These are phyloP conservation scores for Entomobrya proxima DNA, from an alignment of 2,888 invertebrate genomes.

Conservation along the genomic window DNA sequence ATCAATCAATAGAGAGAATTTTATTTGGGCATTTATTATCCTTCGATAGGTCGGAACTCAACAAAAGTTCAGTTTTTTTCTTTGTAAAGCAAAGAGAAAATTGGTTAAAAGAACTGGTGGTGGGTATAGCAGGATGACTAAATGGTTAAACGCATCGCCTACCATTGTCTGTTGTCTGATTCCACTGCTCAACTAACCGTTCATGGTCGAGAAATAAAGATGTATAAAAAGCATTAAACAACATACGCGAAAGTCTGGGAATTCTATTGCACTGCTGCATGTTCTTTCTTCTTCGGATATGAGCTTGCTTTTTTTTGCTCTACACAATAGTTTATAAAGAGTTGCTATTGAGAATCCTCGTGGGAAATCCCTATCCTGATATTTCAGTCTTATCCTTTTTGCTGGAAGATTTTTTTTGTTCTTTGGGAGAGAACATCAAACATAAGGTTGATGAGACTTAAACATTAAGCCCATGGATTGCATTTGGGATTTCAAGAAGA, in stretches of 20 bases:
- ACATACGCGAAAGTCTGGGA: conserved; percentile 1
- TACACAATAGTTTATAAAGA: neutral
- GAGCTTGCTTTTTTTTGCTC: neutral
- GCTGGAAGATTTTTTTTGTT: conserved; percentile 21
- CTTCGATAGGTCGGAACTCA: neutral
- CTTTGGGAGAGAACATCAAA: conserved; percentile 36
- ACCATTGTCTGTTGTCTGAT: conserved; percentile 7
- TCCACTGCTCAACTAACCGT: conserved; percentile 33
- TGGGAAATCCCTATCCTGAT: conserved; percentile 48
- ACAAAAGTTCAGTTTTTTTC: neutral
- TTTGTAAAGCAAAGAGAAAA: neutral
- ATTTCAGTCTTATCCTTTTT: conserved; percentile 32
- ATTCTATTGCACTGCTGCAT: neutral
- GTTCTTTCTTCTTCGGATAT: neutral
- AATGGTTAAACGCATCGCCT: neutral
- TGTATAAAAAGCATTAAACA: conserved; percentile 28
- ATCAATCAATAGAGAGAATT: conserved; percentile 30
- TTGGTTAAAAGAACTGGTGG: neutral
- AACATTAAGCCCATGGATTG: conserved; percentile 41
- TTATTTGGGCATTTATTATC: conserved; percentile 33
- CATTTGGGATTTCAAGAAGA: conserved; percentile 33
- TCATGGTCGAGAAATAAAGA: neutral
- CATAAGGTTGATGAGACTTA: conserved; percentile 47
- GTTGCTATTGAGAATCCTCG: conserved; percentile 38
- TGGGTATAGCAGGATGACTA: neutral